Evolutionary conservation across 2,888 invertebrate species (phyloP), one percentile per base, ranked within the genome.

Genomic region (Camptogramma bilineatum): DNA sequence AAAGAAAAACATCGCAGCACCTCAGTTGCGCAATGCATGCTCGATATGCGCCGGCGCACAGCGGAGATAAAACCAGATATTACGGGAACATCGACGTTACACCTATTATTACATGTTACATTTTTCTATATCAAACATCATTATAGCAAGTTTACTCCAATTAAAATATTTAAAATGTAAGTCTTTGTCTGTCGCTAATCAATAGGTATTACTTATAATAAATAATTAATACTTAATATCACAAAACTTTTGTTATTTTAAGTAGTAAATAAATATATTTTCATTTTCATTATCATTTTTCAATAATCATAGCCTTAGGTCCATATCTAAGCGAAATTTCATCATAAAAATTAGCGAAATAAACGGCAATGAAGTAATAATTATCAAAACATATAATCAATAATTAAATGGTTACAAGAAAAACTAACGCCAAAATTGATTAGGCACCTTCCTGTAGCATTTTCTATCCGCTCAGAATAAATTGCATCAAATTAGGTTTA

Each of bases 401-500:
- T 55, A 19, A 17, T 34, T 52, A 51, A 42, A 19, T 18, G 19
- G 16, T 57, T 57, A 10, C 8, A 42, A 16, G n/a, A 51, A 51
- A 59, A 55, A 59, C 46, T 5, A 54, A n/a, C 34, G 51, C 54
- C 46, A 13, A 52, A 52, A 55, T n/a, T 4, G 55, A 62, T 62
- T 56, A n/a, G 3, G 4, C 34, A 39, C 42, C 59, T 63, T 69
- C 65, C 71, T 56, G 61, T 71, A 67, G 63, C 62, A 66, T 60
- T 57, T 55, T 53, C 60, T 58, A 65, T 71, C 71, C 71, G 71
- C 61, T 70, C 44, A 28, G 39, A 62, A 53, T 57, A 21, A 55
- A 51, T 58, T 50, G 48, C 46, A 48, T 10, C 57, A 46, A 58
- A 55, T 69, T 62, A 64, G n/a, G n/a, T n/a, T n/a, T 48, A 24